phyloP scores from a whole-genome alignment of 2,797 vertebrate genomes.

The Acropternis orthonyx region DNA sequence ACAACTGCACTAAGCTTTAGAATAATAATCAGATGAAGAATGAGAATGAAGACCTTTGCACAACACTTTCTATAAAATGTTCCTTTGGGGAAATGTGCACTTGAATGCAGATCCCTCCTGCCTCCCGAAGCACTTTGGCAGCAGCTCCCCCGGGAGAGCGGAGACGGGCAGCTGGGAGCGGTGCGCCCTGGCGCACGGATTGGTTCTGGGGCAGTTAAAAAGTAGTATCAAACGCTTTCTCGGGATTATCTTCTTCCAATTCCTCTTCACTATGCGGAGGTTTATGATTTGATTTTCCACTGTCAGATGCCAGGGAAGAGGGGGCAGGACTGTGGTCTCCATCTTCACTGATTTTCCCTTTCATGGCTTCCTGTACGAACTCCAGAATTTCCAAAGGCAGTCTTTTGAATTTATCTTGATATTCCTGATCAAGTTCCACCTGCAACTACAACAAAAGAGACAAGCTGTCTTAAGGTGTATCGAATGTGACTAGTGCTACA shows the following conservation, averaged over 20 bases:
- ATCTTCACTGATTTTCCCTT: slow-evolving; percentile 85
- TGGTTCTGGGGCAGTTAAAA: slow-evolving; percentile 81
- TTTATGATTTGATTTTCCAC: slow-evolving; percentile 85
- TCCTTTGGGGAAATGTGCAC: slow-evolving; percentile 61
- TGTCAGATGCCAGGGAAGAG: slow-evolving; percentile 72
- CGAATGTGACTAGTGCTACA: not conserved
- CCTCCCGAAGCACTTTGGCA: not conserved
- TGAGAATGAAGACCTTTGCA: slow-evolving; percentile 62
- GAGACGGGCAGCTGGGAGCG: slow-evolving; percentile 24
- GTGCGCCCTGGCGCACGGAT: slow-evolving; percentile 52
- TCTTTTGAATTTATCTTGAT: slow-evolving; percentile 97
- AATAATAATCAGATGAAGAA: slow-evolving; percentile 53
- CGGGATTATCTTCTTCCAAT: slow-evolving; percentile 81
- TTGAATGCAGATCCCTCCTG: slow-evolving; percentile 52
- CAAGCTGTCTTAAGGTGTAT: slow-evolving; percentile 29
- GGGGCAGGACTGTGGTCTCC: slow-evolving; percentile 82
- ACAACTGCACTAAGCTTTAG: slow-evolving; percentile 74
- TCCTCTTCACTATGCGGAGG: slow-evolving; percentile 85
- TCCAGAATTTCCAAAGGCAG: slow-evolving; percentile 97
- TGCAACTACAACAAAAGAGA: slow-evolving; percentile 84
- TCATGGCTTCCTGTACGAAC: slow-evolving; percentile 95
- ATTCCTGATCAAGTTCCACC: slow-evolving; percentile 95
- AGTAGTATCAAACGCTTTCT: slow-evolving; percentile 88
- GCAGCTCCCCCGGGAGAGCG: slow-evolving; percentile 56
- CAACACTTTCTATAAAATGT: slow-evolving; percentile 58